phyloP scores from a whole-genome alignment of 2,888 invertebrate species.

The Troides helena region DNA sequence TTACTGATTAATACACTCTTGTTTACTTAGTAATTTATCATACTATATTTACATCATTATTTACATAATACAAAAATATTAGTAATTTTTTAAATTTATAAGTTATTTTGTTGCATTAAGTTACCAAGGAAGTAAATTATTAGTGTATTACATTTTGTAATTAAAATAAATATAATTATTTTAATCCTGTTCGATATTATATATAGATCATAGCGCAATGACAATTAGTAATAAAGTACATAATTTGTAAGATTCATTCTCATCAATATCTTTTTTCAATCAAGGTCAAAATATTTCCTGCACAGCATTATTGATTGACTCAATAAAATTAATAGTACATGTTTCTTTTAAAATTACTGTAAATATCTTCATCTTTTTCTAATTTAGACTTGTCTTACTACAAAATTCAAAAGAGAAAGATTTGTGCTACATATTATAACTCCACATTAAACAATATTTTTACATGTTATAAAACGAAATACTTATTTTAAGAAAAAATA shows the following conservation, averaged over 20 bases:
- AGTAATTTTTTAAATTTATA: neutral
- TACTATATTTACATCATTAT: neutral
- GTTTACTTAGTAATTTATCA: neutral
- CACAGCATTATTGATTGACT: conserved; percentile 85
- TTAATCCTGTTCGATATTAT: no score
- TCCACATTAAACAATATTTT: no score
- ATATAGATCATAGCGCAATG: no score
- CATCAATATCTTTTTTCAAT: conserved; percentile 47
- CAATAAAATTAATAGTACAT: neutral
- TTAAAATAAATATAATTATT: no score
- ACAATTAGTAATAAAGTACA: no score
- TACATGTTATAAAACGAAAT: neutral
- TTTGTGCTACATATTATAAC: no score
- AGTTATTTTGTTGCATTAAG: neutral
- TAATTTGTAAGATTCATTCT: no score
- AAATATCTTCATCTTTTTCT: no score
- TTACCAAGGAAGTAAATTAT: neutral
- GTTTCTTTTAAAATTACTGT: neutral
- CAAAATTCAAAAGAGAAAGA: no score
- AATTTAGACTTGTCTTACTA: no score
- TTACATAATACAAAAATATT: neutral
- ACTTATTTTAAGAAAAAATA: neutral
- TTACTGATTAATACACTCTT: conserved; percentile 38
- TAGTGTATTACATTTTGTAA: neutral
- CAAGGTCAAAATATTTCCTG: conserved; percentile 88